These are phyloP conservation scores for Eretmocerus hayati DNA, from an alignment of 2,888 invertebrate genomes.

Conservation along the genomic window DNA sequence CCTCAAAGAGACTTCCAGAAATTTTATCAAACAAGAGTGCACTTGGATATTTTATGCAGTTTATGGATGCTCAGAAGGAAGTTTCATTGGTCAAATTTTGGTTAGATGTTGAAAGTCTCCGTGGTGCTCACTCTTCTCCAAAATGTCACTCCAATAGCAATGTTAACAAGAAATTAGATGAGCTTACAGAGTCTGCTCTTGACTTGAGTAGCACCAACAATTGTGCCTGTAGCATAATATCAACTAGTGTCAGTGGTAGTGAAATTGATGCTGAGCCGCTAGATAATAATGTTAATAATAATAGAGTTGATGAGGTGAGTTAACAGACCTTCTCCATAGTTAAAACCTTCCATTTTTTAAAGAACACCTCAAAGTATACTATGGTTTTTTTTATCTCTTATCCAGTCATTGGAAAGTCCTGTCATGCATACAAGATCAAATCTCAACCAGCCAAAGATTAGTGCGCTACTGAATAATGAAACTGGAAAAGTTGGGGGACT, in stretches of 20 bases:
- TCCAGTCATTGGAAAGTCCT: constrained; percentile 9
- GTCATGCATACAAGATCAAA: constrained; percentile 24
- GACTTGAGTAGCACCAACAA: constrained; percentile 19
- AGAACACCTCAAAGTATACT: not conserved
- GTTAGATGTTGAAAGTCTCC: constrained; percentile 66
- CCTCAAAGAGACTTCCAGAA: constrained; percentile 69
- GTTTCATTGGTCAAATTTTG: constrained; percentile 65
- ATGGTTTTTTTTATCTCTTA: constrained; percentile 1
- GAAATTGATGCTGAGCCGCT: constrained; percentile 19
- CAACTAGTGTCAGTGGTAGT: constrained; percentile 16
- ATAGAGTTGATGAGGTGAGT: constrained; percentile 16
- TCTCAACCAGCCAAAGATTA: constrained; percentile 39
- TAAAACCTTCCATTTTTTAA: too few species aligned
- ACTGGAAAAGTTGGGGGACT: constrained; percentile 24
- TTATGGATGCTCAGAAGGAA: constrained; percentile 69
- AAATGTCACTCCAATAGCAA: constrained; percentile 8
- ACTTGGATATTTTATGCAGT: constrained; percentile 77
- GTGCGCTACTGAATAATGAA: constrained; percentile 28
- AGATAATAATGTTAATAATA: constrained; percentile 21
- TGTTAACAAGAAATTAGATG: constrained; percentile 11
- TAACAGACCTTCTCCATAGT: too few species aligned
- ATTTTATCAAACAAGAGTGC: constrained; percentile 73
- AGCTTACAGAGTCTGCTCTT: constrained; percentile 16
- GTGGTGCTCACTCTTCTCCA: constrained; percentile 26
- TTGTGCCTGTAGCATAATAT: constrained; percentile 20